These are phyloP conservation scores for Baryphthengus martii DNA, from an alignment of 2,113 vertebrate species.

Conservation along the genomic window DNA sequence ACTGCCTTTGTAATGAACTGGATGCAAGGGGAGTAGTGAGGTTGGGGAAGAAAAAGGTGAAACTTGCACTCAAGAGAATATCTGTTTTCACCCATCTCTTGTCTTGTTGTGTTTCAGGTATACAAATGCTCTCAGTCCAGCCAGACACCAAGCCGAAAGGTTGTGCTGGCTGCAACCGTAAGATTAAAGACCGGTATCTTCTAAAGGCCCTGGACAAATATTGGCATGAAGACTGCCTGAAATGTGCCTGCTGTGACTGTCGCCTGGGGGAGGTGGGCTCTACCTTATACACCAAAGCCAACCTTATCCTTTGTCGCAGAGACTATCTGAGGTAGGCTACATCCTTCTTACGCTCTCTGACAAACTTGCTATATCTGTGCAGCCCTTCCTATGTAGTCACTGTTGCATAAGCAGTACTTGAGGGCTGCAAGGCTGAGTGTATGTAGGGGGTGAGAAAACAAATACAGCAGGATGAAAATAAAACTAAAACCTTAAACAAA, in stretches of 20 bases:
- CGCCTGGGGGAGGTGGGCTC: conserved; percentile 97
- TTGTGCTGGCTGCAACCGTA: conserved; percentile 99
- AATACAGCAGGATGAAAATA: neutral
- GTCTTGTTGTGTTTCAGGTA: conserved; percentile 74
- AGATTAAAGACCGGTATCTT: conserved; percentile 98
- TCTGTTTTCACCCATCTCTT: neutral
- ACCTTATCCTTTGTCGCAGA: conserved; percentile 96
- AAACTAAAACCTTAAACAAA: neutral
- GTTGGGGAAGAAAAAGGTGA: neutral
- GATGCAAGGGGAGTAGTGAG: neutral
- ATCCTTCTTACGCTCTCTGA: neutral
- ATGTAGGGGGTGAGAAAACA: neutral
- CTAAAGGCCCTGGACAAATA: conserved; percentile 98
- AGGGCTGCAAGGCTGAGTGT: fast-evolving
- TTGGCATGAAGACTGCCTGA: conserved; percentile 98
- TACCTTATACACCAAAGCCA: conserved; percentile 98
- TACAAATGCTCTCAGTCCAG: conserved; percentile 99
- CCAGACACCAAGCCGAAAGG: conserved; percentile 99
- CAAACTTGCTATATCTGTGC: neutral
- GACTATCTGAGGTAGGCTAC: conserved; percentile 93
- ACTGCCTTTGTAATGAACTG: neutral
- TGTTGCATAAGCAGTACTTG: fast-evolving
- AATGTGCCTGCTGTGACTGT: conserved; percentile 98
- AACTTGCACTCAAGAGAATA: neutral
- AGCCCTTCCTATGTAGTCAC: neutral